Base-by-base conservation (phyloP, 1,140 invertebrate species). In the Rhizoglyphus robini region DNA sequence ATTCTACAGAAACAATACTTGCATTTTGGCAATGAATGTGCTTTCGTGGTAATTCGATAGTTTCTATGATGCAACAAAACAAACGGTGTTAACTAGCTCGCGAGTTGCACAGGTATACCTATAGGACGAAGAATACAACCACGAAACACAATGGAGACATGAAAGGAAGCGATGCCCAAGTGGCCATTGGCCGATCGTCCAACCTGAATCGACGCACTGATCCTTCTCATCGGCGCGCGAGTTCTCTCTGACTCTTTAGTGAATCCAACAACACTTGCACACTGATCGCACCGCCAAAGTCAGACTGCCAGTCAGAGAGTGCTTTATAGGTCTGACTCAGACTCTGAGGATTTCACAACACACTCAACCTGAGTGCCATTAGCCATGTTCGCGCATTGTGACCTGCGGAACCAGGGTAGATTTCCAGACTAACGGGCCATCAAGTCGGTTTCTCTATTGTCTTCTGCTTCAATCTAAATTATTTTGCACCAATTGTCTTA, bases 1-100 rank as follows among this genome's bases (percentile, higher is more conserved):
- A n/a, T n/a, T n/a, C n/a, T n/a, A n/a, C n/a, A n/a, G n/a, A 60
- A 3, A 3, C 23, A 23, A 32, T 15, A 60, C 58, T 60, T 60
- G 27, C 58, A 60, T 60, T 60, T 34, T 60, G 58, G 27, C 36
- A 60, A 34, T 60, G 58, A 32, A 60, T 32, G n/a, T 60, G 27
- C 58, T 29, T 32, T 60, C 58, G 27, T 60, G 58, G 15, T 60
- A 60, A 60, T 60, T 60, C 2, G 58, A 60, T 4, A 60, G 30
- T 27, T 60, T 60, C 58, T 60, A 27, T 34, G 2, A 4, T 20
- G 20, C 29, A 57, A 32, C 30, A 20, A 64, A 32, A 63, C n/a
- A n/a, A n/a, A n/a, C n/a, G n/a, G n/a, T n/a, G n/a, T n/a, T n/a
- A n/a, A n/a, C n/a, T n/a, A n/a, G n/a, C n/a, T n/a, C n/a, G n/a